A percentile compares a stretch with the other conserved stretches of the same genome.
phyloP scores from a whole-genome alignment of 1,140 invertebrate genomes.

The Eriosoma lanigerum region DNA sequence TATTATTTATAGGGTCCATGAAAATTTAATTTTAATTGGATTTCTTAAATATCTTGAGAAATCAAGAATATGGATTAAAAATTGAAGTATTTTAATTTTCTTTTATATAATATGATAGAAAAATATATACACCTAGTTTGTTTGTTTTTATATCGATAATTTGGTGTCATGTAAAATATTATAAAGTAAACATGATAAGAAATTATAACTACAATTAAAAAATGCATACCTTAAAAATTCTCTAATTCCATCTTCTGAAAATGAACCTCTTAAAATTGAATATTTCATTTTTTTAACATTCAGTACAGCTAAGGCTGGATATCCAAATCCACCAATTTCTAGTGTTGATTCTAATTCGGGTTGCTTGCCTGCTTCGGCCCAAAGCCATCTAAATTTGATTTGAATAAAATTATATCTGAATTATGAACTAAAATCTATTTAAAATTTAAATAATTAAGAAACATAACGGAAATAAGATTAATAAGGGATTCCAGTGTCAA shows the following conservation, averaged over 20 bases:
- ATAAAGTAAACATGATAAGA: too few relatives aligned
- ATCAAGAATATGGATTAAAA: too few relatives aligned
- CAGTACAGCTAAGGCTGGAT: constrained; percentile 92
- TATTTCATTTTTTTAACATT: constrained; percentile 98
- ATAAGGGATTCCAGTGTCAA: not conserved
- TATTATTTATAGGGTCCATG: too few relatives aligned
- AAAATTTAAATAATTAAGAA: not conserved
- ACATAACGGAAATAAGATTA: constrained; percentile 16
- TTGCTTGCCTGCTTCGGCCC: constrained; percentile 89
- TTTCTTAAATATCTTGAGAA: too few relatives aligned
- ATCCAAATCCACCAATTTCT: constrained; percentile 91
- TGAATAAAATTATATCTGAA: not conserved
- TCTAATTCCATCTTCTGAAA: constrained; percentile 90
- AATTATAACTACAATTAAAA: too few relatives aligned
- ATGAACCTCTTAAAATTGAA: constrained; percentile 89
- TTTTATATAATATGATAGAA: too few relatives aligned
- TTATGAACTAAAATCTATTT: too few relatives aligned
- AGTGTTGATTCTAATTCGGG: constrained; percentile 80
- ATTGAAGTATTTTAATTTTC: too few relatives aligned
- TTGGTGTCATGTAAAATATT: too few relatives aligned
- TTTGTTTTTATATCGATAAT: too few relatives aligned
- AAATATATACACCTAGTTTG: too few relatives aligned
- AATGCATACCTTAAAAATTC: constrained; percentile 78
- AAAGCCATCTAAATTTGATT: constrained; percentile 76
- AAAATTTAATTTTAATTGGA: too few relatives aligned